These are phyloP conservation scores for Propithecus perrieri DNA, from an alignment of 2,797 vertebrate species.

Conservation along the genomic window DNA sequence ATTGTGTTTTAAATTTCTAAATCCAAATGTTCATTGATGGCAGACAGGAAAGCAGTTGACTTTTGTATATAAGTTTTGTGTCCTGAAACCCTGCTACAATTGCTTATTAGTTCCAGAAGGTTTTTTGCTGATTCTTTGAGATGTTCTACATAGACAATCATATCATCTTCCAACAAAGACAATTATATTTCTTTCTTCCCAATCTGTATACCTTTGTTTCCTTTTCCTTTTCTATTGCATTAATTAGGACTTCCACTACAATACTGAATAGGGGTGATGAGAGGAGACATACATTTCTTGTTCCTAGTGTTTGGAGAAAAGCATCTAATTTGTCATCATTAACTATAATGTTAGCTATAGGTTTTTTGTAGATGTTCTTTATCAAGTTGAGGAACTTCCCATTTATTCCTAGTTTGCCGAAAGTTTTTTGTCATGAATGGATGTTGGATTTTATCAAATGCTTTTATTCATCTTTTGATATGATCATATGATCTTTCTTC, in stretches of 20 bases:
- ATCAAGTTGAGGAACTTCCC: not conserved
- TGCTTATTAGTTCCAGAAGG: not conserved
- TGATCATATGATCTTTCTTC: not conserved
- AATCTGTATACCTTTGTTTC: not conserved
- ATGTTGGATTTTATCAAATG: not conserved
- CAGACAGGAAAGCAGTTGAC: not conserved
- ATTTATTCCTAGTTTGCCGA: not conserved
- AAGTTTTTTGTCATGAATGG: not conserved
- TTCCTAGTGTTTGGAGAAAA: not conserved
- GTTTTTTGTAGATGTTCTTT: not conserved
- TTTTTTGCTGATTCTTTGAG: not conserved
- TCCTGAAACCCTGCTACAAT: not conserved
- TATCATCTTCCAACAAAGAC: not conserved
- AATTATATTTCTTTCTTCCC: not conserved
- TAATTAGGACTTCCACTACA: not conserved
- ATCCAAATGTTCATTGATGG: not conserved
- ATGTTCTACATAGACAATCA: not conserved
- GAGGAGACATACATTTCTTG: not conserved
- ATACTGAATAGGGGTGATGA: not conserved
- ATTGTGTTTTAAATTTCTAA: constrained; percentile 27
- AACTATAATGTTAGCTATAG: not conserved
- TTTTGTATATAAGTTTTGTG: not conserved
- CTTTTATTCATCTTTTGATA: not conserved
- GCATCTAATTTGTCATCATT: not conserved
- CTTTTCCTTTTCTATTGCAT: not conserved